Evolutionary conservation across 2,113 vertebrate genomes (phyloP).

Genomic region (Stictonetta naevosa): DNA sequence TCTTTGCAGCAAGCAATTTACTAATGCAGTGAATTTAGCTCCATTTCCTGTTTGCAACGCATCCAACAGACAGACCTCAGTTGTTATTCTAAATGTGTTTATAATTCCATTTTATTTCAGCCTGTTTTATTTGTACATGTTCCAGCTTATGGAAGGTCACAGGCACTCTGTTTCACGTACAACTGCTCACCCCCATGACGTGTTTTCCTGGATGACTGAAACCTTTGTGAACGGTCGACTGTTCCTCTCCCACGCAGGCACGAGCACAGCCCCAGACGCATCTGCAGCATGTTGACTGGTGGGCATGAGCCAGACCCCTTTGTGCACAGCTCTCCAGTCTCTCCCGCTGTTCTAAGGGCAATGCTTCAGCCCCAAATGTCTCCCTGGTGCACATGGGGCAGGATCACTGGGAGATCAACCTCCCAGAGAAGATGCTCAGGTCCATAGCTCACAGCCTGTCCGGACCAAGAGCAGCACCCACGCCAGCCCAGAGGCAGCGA

Average conservation of each 20-base stretch:
- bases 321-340: rapidly evolving
- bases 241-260: not conserved
- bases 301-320: rapidly evolving
- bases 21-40: not conserved
- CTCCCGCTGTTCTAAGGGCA: rapidly evolving
- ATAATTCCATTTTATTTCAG: constrained; percentile 32
- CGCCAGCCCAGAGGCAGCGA: not conserved
- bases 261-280: not conserved
- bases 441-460: not conserved
- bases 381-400: rapidly evolving
- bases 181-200: rapidly evolving
- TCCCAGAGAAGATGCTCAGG: not conserved
- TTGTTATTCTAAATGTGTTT: constrained; percentile 24
- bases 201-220: not conserved
- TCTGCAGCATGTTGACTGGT: rapidly evolving
- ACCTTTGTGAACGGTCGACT: not conserved
- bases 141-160: constrained; percentile 6
- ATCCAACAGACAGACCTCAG: constrained; percentile 11
- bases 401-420: not conserved
- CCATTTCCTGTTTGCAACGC: not conserved
- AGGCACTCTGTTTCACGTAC: not conserved
- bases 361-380: rapidly evolving
- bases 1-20: constrained; percentile 1
- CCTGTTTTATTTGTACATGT: constrained; percentile 19
- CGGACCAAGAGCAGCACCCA: not conserved